phyloP scores from a whole-genome alignment of 2,797 vertebrate species.

The Premnoplex brunnescens region DNA sequence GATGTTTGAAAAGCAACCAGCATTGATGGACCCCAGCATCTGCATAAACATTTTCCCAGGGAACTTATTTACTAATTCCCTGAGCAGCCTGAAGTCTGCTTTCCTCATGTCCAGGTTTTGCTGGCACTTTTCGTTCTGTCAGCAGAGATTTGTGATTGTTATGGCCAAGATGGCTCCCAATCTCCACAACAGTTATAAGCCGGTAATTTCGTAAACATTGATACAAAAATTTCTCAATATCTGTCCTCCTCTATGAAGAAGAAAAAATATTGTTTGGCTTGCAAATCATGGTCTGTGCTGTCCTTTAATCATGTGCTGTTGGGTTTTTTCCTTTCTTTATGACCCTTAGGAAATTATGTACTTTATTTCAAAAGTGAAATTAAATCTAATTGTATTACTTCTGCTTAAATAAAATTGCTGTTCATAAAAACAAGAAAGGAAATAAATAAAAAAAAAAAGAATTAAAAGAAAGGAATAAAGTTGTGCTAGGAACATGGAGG shows the following conservation, averaged over 20 bases:
- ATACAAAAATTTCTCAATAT: background rate
- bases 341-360: background rate
- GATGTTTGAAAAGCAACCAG: background rate
- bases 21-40: background rate
- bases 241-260: background rate
- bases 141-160: background rate
- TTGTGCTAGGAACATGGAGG: background rate
- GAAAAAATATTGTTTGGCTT: background rate
- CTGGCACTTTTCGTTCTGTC: background rate
- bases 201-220: background rate
- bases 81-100: background rate
- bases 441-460: background rate
- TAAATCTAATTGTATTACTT: background rate
- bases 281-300: background rate
- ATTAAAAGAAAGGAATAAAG: background rate
- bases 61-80: background rate
- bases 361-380: background rate
- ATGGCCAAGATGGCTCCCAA: background rate
- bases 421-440: background rate
- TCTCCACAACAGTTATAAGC: background rate
- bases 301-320: background rate
- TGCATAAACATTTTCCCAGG: background rate
- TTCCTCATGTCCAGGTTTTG: background rate
- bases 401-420: background rate
- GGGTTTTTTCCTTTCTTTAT: background rate